Percentiles rank a stretch among this genome's conserved stretches.
Conservation (phyloP, 1,140 invertebrate genomes). For the Artemia franciscana region DNA sequence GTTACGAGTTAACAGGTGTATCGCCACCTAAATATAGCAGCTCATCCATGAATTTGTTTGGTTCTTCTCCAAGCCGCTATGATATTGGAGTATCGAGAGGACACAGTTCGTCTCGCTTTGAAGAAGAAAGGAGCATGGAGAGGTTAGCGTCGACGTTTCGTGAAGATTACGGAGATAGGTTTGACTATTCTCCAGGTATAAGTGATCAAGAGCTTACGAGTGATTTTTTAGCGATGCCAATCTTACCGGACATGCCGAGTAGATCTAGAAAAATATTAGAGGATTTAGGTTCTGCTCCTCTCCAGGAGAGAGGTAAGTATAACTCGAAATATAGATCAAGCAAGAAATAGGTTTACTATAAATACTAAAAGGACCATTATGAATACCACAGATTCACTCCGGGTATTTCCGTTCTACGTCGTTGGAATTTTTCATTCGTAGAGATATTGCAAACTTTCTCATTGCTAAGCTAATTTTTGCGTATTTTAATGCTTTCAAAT, state of each 20-base stretch:
- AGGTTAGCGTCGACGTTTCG: conserved; percentile 26
- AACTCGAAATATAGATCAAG: background rate
- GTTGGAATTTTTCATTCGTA: no score
- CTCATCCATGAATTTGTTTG: conserved; percentile 8
- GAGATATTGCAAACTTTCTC: no score
- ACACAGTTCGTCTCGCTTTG: conserved; percentile 13
- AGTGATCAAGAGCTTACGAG: conserved; percentile 19
- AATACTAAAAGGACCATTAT: no score
- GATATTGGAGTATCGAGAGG: conserved; percentile 9
- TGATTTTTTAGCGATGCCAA: conserved; percentile 30
- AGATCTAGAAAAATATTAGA: conserved; percentile 32
- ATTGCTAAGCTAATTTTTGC: no score
- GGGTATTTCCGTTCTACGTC: no score
- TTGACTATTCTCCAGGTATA: conserved; percentile 23
- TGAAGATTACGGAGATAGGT: conserved; percentile 24
- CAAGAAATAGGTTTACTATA: no score
- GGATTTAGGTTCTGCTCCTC: conserved; percentile 30
- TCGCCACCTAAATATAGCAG: conserved; percentile 12
- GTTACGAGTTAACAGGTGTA: conserved; percentile 7
- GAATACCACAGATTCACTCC: no score
- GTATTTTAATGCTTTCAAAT: no score
- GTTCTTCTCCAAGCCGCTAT: conserved; percentile 12
- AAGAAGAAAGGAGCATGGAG: conserved; percentile 28
- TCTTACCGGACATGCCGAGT: conserved; percentile 34
- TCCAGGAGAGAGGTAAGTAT: background rate